Conservation (phyloP, 92 coral and sea anemone species). For the Porites divaricata region DNA sequence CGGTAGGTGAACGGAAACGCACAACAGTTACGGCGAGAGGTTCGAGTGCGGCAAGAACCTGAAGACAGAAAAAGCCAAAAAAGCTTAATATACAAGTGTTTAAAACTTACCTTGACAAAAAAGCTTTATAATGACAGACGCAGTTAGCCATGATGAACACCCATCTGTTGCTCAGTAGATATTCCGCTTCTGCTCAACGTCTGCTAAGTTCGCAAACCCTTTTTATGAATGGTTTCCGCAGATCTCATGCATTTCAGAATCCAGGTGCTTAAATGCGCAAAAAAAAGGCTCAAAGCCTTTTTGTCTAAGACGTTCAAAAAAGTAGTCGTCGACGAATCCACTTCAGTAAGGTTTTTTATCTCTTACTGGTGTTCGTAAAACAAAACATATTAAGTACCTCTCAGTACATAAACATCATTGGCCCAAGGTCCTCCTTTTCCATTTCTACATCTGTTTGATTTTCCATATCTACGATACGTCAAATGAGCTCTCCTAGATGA, state of each 20-base stretch:
- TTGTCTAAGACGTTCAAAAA: no score
- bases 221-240: no score
- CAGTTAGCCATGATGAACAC: no score
- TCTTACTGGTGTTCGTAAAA: no score
- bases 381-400: slow-evolving; percentile 11
- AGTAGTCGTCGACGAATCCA: no score
- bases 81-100: not conserved
- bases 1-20: slow-evolving; percentile 76
- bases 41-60: slow-evolving; percentile 29
- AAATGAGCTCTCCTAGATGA: slow-evolving; percentile 58
- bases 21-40: slow-evolving; percentile 52
- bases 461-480: slow-evolving; percentile 62
- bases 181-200: no score
- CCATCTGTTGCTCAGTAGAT: no score
- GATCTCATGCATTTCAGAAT: no score
- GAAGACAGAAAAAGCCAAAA: not conserved
- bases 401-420: slow-evolving; percentile 56
- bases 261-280: no score
- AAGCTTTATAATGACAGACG: not conserved
- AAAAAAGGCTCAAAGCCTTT: no score
- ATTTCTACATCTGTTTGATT: slow-evolving; percentile 54
- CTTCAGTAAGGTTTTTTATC: no score
- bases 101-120: not conserved
- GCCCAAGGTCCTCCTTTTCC: slow-evolving; percentile 72
- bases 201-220: no score